These are phyloP conservation scores for Phocides pigmalion DNA, from an alignment of 1,140 invertebrate species.

Conservation along the genomic window DNA sequence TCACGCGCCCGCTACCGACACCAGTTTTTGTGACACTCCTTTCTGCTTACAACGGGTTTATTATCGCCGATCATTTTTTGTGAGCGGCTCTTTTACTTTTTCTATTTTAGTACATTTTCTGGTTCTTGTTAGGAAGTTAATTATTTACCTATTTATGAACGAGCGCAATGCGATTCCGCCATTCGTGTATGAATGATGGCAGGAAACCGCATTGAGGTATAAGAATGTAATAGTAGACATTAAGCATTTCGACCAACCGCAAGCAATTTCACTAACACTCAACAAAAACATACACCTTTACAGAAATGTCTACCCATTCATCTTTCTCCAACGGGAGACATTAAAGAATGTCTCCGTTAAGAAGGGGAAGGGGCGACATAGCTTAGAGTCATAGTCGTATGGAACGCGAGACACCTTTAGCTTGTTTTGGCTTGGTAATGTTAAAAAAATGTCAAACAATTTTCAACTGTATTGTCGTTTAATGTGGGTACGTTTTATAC, in stretches of 20 bases:
- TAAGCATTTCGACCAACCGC: constrained; percentile 65
- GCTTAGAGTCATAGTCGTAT: constrained; percentile 61
- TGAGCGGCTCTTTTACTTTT: constrained; percentile 46
- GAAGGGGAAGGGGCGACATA: constrained; percentile 67
- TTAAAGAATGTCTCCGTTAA: constrained; percentile 80
- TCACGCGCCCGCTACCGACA: constrained; percentile 78
- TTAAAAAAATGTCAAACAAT: constrained; percentile 41
- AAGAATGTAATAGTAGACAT: constrained; percentile 69
- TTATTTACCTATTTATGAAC: constrained; percentile 36
- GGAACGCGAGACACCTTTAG: constrained; percentile 45
- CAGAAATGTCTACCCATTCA: constrained; percentile 80
- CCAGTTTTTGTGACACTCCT: constrained; percentile 78
- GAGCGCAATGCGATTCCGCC: constrained; percentile 36
- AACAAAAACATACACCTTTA: constrained; percentile 77
- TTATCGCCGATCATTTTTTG: constrained; percentile 69
- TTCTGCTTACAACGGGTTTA: constrained; percentile 74
- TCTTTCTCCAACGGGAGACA: constrained; percentile 79
- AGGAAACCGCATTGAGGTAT: constrained; percentile 68
- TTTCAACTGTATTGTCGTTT: constrained; percentile 50
- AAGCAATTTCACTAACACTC: constrained; percentile 69
- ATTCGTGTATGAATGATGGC: constrained; percentile 55
- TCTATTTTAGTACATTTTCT: constrained; percentile 47
- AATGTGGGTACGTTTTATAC: constrained; percentile 46
- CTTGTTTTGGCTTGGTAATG: constrained; percentile 39
- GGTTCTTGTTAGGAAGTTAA: constrained; percentile 52